Evolutionary conservation across 2,113 vertebrate species (phyloP).

Genomic region (Microcebus ravelobensis): DNA sequence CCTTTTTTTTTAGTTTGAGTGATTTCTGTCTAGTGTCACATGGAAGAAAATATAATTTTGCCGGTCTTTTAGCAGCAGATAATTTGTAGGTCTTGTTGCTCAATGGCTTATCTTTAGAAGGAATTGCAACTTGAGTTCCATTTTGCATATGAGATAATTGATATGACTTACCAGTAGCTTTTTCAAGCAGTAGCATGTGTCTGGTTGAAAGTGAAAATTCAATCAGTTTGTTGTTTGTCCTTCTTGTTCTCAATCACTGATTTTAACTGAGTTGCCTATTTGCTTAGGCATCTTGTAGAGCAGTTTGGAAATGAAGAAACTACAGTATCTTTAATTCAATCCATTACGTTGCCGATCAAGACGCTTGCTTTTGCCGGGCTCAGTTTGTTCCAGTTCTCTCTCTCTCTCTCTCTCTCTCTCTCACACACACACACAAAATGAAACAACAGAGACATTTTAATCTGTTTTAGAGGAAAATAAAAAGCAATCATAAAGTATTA

Average conservation of each 20-base stretch:
- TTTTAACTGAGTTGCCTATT: background rate
- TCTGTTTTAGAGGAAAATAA: slow-evolving; percentile 20
- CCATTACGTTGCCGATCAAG: background rate
- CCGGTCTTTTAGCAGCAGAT: slow-evolving; percentile 54
- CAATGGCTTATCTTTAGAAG: slow-evolving; percentile 52
- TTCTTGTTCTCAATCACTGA: background rate
- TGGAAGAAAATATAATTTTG: slow-evolving; percentile 68
- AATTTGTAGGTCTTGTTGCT: slow-evolving; percentile 47
- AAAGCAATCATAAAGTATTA: background rate
- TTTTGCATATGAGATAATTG: slow-evolving; percentile 43
- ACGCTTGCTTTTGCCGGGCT: background rate
- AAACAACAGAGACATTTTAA: background rate
- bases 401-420: background rate
- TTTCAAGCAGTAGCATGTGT: background rate
- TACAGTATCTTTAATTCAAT: background rate
- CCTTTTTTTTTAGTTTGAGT: slow-evolving; percentile 63
- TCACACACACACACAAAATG: background rate
- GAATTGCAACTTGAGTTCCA: background rate
- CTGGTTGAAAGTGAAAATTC: slow-evolving; percentile 11
- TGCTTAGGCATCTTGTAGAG: background rate
- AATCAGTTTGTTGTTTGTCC: background rate
- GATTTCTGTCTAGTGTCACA: slow-evolving; percentile 61
- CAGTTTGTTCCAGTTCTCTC: background rate
- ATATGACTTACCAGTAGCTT: slow-evolving; percentile 24
- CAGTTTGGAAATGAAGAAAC: slow-evolving; percentile 23